A percentile compares a stretch with the other conserved stretches of the same genome.
phyloP scores from a whole-genome alignment of 2,113 vertebrate genomes.

The Egretta garzetta region DNA sequence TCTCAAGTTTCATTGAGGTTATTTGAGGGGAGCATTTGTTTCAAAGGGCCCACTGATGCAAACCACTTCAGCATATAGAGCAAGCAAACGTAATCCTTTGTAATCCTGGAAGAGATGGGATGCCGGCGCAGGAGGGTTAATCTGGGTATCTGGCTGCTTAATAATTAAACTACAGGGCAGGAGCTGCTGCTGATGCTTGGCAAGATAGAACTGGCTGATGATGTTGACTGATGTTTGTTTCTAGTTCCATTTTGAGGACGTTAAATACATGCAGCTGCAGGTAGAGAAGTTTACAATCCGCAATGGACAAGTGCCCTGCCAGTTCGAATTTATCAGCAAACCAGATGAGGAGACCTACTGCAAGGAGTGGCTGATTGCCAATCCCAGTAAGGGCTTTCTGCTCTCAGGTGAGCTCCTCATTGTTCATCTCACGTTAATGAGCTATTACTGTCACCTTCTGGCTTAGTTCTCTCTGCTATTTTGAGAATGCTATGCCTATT shows the following conservation, averaged over 20 bases:
- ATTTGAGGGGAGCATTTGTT: not conserved
- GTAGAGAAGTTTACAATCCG: slow-evolving; percentile 81
- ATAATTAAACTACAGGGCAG: not conserved
- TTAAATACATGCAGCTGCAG: slow-evolving; percentile 94
- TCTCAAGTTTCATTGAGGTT: not conserved
- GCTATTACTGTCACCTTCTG: not conserved
- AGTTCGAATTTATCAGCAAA: slow-evolving; percentile 95
- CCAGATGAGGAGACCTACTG: slow-evolving; percentile 87
- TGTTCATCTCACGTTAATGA: not conserved
- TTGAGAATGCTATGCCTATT: not conserved
- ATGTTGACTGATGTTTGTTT: not conserved
- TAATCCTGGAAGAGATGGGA: not conserved
- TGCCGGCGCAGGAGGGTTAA: not conserved
- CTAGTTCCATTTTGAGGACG: slow-evolving; percentile 89
- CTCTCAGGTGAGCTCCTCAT: slow-evolving; percentile 80
- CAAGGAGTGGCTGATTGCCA: slow-evolving; percentile 91
- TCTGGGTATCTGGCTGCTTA: not conserved
- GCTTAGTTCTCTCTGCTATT: not conserved
- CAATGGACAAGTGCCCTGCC: slow-evolving; percentile 93
- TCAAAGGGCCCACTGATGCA: not conserved
- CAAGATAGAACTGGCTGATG: not conserved
- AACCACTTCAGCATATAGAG: not conserved
- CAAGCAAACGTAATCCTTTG: not conserved
- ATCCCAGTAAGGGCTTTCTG: slow-evolving; percentile 89
- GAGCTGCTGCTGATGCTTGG: not conserved